Conservation (phyloP, 2,797 vertebrate species). For the Adelosebastes latens region DNA sequence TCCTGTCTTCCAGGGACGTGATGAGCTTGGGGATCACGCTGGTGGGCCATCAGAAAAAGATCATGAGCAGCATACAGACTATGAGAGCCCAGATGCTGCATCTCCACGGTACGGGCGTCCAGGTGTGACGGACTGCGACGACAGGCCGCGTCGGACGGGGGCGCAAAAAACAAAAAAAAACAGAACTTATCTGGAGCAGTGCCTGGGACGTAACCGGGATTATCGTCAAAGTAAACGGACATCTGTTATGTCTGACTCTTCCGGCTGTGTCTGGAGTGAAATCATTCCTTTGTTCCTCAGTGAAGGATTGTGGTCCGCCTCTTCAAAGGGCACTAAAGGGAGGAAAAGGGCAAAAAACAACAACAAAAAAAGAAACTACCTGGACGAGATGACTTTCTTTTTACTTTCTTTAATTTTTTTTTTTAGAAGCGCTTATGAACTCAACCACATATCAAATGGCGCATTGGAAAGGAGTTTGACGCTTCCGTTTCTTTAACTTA, state of each 20-base stretch:
- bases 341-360: conserved; percentile 55
- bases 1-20: conserved; percentile 89
- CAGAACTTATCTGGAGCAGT: conserved; percentile 82
- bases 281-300: conserved; percentile 77
- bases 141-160: conserved; percentile 60
- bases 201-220: conserved; percentile 68
- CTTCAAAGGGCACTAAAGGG: conserved; percentile 57
- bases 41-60: conserved; percentile 99
- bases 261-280: conserved; percentile 70
- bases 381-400: conserved; percentile 59
- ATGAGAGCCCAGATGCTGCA: conserved; percentile 99
- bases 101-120: conserved; percentile 95
- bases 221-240: conserved; percentile 52
- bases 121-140: conserved; percentile 88
- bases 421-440: conserved; percentile 66
- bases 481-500: conserved; percentile 63
- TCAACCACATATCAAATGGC: conserved; percentile 74
- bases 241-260: conserved; percentile 66
- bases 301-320: conserved; percentile 62
- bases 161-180: conserved; percentile 27
- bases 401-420: background rate
- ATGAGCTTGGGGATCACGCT: conserved; percentile 98
- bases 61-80: conserved; percentile 99
- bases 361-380: conserved; percentile 71
- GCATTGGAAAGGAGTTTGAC: conserved; percentile 59